Percentiles rank a stretch among this genome's conserved stretches.
Evolutionary conservation across 1,140 invertebrate genomes (phyloP).

Genomic region (Drosophila repletoides): DNA sequence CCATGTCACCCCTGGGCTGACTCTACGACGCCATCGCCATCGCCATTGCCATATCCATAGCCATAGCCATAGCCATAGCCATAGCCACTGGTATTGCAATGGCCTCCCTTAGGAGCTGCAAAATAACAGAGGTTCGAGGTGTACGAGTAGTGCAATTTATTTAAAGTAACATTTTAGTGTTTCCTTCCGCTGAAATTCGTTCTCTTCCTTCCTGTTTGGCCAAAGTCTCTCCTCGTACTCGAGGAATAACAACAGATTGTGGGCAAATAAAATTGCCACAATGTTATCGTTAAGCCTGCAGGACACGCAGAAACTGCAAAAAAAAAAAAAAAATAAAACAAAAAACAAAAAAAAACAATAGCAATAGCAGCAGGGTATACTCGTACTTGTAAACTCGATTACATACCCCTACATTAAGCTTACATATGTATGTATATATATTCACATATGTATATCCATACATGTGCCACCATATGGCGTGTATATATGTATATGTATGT

Average conservation of each 20-base stretch:
- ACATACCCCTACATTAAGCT: conserved; percentile 28
- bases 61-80: conserved; percentile 25
- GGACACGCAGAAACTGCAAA: conserved; percentile 59
- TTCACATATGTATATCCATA: not conserved
- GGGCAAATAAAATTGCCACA: conserved; percentile 78
- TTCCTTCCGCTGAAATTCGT: conserved; percentile 81
- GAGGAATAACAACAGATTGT: conserved; percentile 69
- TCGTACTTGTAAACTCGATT: conserved; percentile 13
- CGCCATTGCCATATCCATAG: conserved; percentile 30
- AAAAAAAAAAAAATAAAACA: conserved; percentile 28
- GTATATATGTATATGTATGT: too few relatives aligned
- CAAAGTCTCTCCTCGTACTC: conserved; percentile 28
- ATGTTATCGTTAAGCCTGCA: conserved; percentile 73
- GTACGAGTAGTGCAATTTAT: conserved; percentile 70
- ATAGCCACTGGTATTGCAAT: conserved; percentile 44
- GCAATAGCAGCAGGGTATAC: conserved; percentile 83
- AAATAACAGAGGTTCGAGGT: conserved; percentile 25
- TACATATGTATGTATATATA: conserved; percentile 10
- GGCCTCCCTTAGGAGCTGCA: conserved; percentile 46
- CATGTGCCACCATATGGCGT: not conserved
- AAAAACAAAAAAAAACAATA: conserved; percentile 31
- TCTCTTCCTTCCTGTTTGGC: conserved; percentile 75
- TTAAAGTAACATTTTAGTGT: conserved; percentile 82
- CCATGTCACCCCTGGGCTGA: conserved; percentile 61
- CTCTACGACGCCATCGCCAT: not conserved